Base-by-base conservation (phyloP, 1,140 invertebrate genomes). In the Oedothorax gibbosus region DNA sequence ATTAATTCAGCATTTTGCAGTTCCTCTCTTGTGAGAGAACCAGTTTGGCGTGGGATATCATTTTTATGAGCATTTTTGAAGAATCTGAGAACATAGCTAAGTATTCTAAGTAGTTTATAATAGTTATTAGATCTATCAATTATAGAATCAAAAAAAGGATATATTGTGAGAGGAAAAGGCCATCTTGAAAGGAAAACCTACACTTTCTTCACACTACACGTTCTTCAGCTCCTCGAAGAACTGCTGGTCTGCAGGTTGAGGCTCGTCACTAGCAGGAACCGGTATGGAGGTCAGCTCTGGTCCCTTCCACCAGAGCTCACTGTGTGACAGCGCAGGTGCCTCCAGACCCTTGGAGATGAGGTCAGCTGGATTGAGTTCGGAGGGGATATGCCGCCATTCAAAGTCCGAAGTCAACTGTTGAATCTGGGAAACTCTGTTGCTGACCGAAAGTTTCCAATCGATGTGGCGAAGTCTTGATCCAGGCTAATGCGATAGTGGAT, bases 51-150 rank as follows among this genome's bases (percentile, higher is more conserved):
- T 66, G n/a, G n/a, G 14, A 49, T 20, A 49, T 12, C 12, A 20
- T 69, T 69, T 11, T 49, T 60, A 14, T n/a, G n/a, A 12, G n/a
- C 35, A 11, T 69, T 69, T 49, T 49, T 15, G 5, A 69, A 8
- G 9, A 69, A 69, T 21, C 68, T 69, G 11, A 69, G 51, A 69
- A 69, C 51, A 49, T 50, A 69, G 35, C 21, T 49, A 50, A 69
- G 65, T 18, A 69, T 69, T 69, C 68, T 8, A 12, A 49, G 35
- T 69, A 69, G 35, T 69, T 21, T 69, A 12, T 5, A 49, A 69
- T 50, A 69, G 51, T 69, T n/a, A 69, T 21, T 69, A 7, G 18
- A 50, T 14, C 3, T 69, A 69, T 49, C 35, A 12, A 69, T 21
- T 12, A 49, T 9, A 69, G 35, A 14, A 69, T 69, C 35, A n/a